These are phyloP conservation scores for Drosophila littoralis DNA, from an alignment of 1,140 invertebrate genomes.

Conservation along the genomic window DNA sequence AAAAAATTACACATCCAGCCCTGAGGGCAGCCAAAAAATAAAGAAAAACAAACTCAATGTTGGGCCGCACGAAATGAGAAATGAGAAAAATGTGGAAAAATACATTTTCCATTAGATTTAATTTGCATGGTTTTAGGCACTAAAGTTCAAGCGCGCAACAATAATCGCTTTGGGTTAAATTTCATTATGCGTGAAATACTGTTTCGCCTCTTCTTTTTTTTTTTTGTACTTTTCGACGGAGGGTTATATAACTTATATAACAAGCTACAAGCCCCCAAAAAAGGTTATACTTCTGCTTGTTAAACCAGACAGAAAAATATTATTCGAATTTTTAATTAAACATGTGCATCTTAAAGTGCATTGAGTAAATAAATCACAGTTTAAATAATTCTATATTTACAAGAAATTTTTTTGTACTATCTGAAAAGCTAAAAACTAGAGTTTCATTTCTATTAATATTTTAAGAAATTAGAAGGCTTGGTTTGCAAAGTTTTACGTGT, in stretches of 20 bases:
- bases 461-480: no score
- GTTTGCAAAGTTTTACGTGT: not conserved
- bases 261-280: no score
- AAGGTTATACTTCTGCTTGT: no score
- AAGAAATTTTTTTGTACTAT: no score
- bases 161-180: slow-evolving; percentile 54
- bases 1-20: slow-evolving; percentile 9
- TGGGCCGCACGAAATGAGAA: slow-evolving; percentile 14
- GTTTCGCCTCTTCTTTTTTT: slow-evolving; percentile 15
- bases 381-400: no score
- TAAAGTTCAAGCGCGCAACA: slow-evolving; percentile 24
- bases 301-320: no score
- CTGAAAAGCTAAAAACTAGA: no score
- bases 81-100: slow-evolving; percentile 61
- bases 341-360: no score
- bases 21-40: slow-evolving; percentile 11
- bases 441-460: no score
- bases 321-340: no score
- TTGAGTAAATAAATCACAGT: no score
- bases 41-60: not conserved
- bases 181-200: slow-evolving; percentile 59
- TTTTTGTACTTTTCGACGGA: not conserved
- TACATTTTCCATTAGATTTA: slow-evolving; percentile 77
- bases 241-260: no score
- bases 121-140: slow-evolving; percentile 75